Evolutionary conservation across 2,797 vertebrate genomes (phyloP), one percentile per base, ranked within the genome.

Genomic region (Pseudopleuronectes americanus): DNA sequence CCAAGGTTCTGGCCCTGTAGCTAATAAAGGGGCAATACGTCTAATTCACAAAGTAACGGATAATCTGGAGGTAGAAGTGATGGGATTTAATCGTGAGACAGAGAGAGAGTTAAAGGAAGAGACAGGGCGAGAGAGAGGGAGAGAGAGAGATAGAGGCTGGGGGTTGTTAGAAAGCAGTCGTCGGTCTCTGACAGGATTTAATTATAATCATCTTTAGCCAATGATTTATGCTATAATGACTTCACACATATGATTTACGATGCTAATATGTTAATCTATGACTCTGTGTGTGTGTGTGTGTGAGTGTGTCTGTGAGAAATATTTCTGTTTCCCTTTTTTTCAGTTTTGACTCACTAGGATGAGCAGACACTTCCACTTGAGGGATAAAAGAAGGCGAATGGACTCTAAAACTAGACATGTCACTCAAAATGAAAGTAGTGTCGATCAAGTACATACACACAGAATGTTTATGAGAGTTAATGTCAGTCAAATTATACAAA

Each of bases 21-120:
- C 79, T 90, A 91, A 90, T 88, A 90, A 90, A 87, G 80, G 84
- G 80, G 62, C 80, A 84, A 90, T 89, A 64, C 16, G 62, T 86
- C 81, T 89, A 81, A 92, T 88, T 92, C 88, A 88, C 81, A 88
- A 83, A 90, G 81, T 84, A 90, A 84, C 74, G 71, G 78, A 89
- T 92, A 78, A 87, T 91, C 79, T 84, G 60, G 28, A 67, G 60
- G 68, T 81, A 79, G 41, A 79, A 71, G 68, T 69, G 83, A 77
- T 79, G 61, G 57, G 74, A 75, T 51, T 83, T 83, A 83, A 90
- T 78, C 59, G 61, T 1, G 21, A 56, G 41, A 36, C 21, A 12
- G 47, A 33, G n/a, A 16, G 23, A 26, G 24, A 61, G 8, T 31
- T 8, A 31, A 31, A 31, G 7, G 7, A 21, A 12, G 47, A 33